phyloP scores from a whole-genome alignment of 2,888 invertebrate species.

The Portevinia maculata region DNA sequence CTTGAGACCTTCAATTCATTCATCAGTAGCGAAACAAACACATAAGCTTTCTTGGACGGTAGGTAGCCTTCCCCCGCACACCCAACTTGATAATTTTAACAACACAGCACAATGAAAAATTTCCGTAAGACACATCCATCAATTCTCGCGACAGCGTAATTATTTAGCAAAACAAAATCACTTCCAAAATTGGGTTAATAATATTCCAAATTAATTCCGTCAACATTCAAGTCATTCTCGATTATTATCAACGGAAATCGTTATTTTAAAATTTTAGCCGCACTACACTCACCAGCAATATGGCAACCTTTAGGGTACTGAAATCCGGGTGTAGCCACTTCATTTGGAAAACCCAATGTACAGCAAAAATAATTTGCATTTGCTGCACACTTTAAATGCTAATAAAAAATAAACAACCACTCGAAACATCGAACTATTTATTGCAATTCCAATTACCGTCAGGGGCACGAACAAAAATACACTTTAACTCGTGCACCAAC shows the following conservation, averaged over 20 bases:
- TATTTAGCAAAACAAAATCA: neutral
- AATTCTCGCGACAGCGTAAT: neutral
- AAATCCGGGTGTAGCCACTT: slow-evolving; percentile 32
- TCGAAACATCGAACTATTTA: slow-evolving; percentile 55
- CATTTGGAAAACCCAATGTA: slow-evolving; percentile 36
- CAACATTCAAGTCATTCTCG: neutral
- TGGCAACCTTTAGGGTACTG: slow-evolving; percentile 38
- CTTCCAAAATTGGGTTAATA: slow-evolving; percentile 4
- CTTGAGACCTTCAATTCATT: too few relatives aligned
- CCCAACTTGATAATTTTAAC: too few relatives aligned
- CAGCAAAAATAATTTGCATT: slow-evolving; percentile 42
- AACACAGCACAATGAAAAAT: too few relatives aligned
- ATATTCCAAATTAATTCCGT: slow-evolving; percentile 21
- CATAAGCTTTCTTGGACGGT: too few relatives aligned
- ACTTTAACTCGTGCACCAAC: slow-evolving; percentile 13
- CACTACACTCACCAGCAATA: slow-evolving; percentile 1
- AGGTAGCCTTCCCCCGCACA: too few relatives aligned
- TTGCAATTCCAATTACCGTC: slow-evolving; percentile 49
- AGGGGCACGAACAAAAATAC: slow-evolving; percentile 55
- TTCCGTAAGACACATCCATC: neutral
- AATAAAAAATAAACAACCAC: slow-evolving; percentile 14
- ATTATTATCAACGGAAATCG: slow-evolving; percentile 38
- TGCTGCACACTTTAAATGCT: neutral
- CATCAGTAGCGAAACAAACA: too few relatives aligned
- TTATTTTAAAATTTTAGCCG: slow-evolving; percentile 32